Conservation (phyloP, 2,888 invertebrate genomes). For the Eupithecia exiguata region DNA sequence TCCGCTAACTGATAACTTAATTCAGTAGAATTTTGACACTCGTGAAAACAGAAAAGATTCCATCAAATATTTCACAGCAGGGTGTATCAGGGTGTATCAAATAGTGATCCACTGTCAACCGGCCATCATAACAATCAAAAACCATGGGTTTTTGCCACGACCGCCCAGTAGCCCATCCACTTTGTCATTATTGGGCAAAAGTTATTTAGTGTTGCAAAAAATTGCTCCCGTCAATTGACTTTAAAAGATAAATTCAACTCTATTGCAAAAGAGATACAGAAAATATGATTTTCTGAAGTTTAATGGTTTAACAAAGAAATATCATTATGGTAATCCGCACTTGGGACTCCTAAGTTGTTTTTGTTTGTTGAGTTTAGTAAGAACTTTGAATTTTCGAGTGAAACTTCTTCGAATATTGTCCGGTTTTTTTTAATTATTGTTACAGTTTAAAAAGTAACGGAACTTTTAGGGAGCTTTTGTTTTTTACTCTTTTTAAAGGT, state of each 20-base stretch:
- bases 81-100: slow-evolving; percentile 28
- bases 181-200: slow-evolving; percentile 73
- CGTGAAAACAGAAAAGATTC: not conserved
- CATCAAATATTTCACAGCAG: not conserved
- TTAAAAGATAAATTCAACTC: slow-evolving; percentile 24
- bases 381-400: not conserved
- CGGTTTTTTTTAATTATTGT: slow-evolving; percentile 16
- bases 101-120: slow-evolving; percentile 44
- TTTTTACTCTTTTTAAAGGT: not conserved
- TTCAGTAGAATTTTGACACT: not conserved
- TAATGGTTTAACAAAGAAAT: slow-evolving; percentile 62
- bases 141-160: slow-evolving; percentile 51
- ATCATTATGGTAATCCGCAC: slow-evolving; percentile 73
- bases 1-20: too few relatives aligned
- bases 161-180: slow-evolving; percentile 73
- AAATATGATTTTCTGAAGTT: slow-evolving; percentile 16
- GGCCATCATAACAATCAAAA: slow-evolving; percentile 49
- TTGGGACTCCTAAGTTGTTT: slow-evolving; percentile 62
- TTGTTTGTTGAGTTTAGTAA: slow-evolving; percentile 55
- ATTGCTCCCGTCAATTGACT: not conserved
- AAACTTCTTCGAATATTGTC: not conserved
- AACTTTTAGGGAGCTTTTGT: slow-evolving; percentile 13
- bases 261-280: slow-evolving; percentile 21
- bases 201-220: slow-evolving; percentile 55
- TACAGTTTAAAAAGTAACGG: slow-evolving; percentile 21